phyloP scores from a whole-genome alignment of 2,888 invertebrate species.

The Sepiola atlantica region DNA sequence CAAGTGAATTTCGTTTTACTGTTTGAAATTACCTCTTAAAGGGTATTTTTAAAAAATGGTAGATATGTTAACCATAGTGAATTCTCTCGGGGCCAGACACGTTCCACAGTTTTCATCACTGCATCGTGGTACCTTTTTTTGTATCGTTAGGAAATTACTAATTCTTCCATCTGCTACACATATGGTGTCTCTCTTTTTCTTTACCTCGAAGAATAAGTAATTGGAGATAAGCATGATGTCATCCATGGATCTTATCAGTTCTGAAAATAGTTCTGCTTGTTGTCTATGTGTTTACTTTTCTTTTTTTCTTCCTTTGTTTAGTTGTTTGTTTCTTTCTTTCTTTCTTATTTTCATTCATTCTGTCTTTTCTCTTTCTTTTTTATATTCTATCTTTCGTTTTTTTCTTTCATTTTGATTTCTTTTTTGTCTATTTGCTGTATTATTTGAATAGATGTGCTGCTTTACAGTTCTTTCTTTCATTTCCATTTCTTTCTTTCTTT shows the following conservation, averaged over 20 bases:
- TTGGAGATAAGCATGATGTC: not conserved
- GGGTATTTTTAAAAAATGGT: not conserved
- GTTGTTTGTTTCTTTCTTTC: not conserved
- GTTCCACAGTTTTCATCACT: not conserved
- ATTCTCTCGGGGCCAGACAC: not conserved
- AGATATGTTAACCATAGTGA: not conserved
- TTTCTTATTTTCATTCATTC: not conserved
- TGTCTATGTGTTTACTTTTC: not conserved
- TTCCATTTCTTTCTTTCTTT: not conserved
- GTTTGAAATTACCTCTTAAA: not conserved
- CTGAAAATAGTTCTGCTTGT: not conserved
- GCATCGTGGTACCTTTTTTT: not conserved
- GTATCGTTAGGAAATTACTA: not conserved
- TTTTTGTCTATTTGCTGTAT: too few species aligned
- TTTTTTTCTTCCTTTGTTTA: too few species aligned
- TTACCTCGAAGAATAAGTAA: not conserved
- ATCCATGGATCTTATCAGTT: not conserved
- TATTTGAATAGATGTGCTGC: too few species aligned
- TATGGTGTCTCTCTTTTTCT: not conserved
- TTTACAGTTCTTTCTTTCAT: too few species aligned
- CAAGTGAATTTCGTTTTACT: not conserved
- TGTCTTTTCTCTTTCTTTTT: not conserved
- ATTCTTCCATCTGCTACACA: not conserved
- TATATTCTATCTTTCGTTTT: not conserved
- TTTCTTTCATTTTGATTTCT: not conserved